Percentiles rank a stretch among this genome's conserved stretches.
phyloP scores from a whole-genome alignment of 92 coral and sea anemone genomes.

The Phenganax marumi region DNA sequence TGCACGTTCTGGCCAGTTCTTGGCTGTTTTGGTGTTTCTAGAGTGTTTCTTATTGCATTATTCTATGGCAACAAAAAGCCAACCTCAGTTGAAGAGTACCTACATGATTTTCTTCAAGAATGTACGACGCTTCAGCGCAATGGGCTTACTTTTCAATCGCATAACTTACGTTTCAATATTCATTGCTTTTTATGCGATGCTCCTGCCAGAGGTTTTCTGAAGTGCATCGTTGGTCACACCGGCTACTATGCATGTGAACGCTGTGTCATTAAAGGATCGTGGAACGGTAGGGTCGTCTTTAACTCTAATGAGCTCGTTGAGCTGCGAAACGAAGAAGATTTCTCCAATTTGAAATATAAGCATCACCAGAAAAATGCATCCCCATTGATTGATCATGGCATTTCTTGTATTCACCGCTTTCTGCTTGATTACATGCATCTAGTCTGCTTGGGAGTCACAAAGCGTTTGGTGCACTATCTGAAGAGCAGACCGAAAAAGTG shows the following conservation, averaged over 20 bases:
- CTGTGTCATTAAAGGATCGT: neutral
- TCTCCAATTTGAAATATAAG: neutral
- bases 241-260: constrained; percentile 9
- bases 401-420: neutral
- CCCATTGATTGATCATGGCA: neutral
- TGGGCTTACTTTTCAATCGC: neutral
- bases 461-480: constrained; percentile 1
- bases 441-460: constrained; percentile 2
- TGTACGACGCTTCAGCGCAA: neutral
- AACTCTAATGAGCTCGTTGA: neutral
- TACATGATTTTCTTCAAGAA: neutral
- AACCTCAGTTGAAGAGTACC: neutral
- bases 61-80: constrained; percentile 4
- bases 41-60: neutral
- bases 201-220: constrained; percentile 7
- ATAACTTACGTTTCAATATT: neutral
- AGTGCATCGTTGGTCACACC: constrained; percentile 7
- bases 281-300: constrained; percentile 20
- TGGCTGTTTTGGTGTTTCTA: neutral
- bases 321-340: neutral
- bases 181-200: constrained; percentile 5
- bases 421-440: constrained; percentile 11
- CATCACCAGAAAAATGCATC: neutral
- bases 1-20: constrained; percentile 15
- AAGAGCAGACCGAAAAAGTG: constrained; percentile 8